phyloP scores from a whole-genome alignment of 92 coral and sea anemone genomes.

The Heteractis magnifica region DNA sequence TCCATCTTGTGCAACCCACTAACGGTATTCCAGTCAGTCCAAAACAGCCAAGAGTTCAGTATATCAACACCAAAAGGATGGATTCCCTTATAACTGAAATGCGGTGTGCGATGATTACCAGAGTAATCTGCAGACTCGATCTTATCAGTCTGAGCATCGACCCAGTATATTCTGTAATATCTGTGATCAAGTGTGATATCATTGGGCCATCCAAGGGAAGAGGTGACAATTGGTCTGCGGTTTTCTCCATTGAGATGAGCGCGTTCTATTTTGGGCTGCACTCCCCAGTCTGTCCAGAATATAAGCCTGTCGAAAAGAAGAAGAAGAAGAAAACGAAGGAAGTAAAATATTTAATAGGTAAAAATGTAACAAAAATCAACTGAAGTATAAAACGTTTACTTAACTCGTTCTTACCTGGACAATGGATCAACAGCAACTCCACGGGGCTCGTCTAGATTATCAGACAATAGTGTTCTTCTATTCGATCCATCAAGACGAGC shows the following conservation, averaged over 20 bases:
- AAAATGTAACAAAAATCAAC: not conserved
- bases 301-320: not conserved
- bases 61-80: slow-evolving; percentile 47
- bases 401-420: slow-evolving; percentile 2
- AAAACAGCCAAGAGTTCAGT: slow-evolving; percentile 19
- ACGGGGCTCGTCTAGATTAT: slow-evolving; percentile 10
- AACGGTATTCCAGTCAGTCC: slow-evolving; percentile 40
- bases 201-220: slow-evolving; percentile 29
- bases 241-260: slow-evolving; percentile 23
- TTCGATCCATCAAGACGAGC: slow-evolving; percentile 14
- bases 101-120: slow-evolving; percentile 15
- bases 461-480: not conserved
- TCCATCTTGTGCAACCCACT: slow-evolving; percentile 13
- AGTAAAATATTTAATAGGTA: not conserved
- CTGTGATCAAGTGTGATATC: slow-evolving; percentile 25
- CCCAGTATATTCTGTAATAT: slow-evolving; percentile 18
- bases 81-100: not conserved
- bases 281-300: slow-evolving; percentile 31
- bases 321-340: not conserved
- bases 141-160: slow-evolving; percentile 12
- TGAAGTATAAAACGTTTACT: not conserved
- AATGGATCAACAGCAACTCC: slow-evolving; percentile 19
- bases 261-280: slow-evolving; percentile 16
- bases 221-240: slow-evolving; percentile 17
- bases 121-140: slow-evolving; percentile 19